These are phyloP conservation scores for Philereme vetulata DNA, from an alignment of 2,888 invertebrate genomes.

Conservation along the genomic window DNA sequence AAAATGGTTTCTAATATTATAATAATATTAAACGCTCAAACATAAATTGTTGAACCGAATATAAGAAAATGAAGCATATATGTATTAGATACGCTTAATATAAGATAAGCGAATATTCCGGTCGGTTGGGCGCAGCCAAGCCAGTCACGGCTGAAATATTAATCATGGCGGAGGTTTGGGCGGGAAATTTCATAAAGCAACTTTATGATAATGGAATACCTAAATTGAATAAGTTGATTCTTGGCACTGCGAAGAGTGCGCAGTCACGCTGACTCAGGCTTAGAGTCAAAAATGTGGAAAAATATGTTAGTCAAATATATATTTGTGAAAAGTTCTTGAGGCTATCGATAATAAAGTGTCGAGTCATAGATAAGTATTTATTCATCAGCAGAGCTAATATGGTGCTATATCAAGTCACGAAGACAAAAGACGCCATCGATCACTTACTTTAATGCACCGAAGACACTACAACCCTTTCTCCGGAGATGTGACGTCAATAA, in stretches of 20 bases:
- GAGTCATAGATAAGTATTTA: slow-evolving; percentile 16
- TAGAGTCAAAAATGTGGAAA: background rate
- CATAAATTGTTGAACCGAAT: slow-evolving; percentile 1
- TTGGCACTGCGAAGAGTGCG: slow-evolving; percentile 44
- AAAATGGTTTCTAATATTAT: background rate
- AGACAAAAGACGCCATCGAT: slow-evolving; percentile 66
- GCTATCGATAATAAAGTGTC: slow-evolving; percentile 10
- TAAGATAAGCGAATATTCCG: slow-evolving; percentile 56
- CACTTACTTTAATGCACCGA: slow-evolving; percentile 69
- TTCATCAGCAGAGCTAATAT: slow-evolving; percentile 49
- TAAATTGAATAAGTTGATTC: slow-evolving; percentile 65
- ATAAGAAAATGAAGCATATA: slow-evolving; percentile 5
- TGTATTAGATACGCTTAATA: slow-evolving; percentile 14
- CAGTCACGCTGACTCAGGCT: slow-evolving; percentile 50
- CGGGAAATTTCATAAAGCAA: slow-evolving; percentile 66
- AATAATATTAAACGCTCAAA: background rate
- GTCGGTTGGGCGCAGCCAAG: slow-evolving; percentile 55
- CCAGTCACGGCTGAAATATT: slow-evolving; percentile 72
- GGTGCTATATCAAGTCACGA: slow-evolving; percentile 58
- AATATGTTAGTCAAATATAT: slow-evolving; percentile 25
- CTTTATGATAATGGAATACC: slow-evolving; percentile 73
- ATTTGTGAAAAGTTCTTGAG: slow-evolving; percentile 13
- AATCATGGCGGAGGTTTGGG: slow-evolving; percentile 64
- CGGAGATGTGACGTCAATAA: slow-evolving; percentile 48
- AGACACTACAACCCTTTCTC: slow-evolving; percentile 71